Evolutionary conservation across 2,113 vertebrate genomes (phyloP).

Genomic region (Peromyscus polionotus): DNA sequence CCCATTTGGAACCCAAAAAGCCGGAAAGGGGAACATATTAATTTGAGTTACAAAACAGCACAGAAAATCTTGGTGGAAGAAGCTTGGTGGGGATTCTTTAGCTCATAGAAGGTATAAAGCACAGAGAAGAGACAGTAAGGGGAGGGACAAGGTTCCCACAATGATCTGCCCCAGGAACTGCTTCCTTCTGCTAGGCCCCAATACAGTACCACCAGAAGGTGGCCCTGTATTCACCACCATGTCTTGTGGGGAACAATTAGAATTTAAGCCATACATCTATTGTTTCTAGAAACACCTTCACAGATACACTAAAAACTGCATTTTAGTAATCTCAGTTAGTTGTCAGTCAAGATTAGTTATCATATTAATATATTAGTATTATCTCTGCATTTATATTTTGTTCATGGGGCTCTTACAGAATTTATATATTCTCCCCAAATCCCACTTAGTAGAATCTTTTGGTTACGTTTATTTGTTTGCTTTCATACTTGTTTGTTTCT

Average conservation of each 20-base stretch:
- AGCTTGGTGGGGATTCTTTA: not conserved
- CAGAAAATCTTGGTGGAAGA: not conserved
- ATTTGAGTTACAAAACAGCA: not conserved
- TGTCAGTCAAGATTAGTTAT: not conserved
- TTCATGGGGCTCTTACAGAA: not conserved
- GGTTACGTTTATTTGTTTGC: not conserved
- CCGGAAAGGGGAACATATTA: not conserved
- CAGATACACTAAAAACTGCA: not conserved
- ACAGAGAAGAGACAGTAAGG: not conserved
- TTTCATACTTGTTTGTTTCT: not conserved
- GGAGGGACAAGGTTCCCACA: not conserved
- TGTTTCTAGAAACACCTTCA: not conserved
- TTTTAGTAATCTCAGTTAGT: not conserved
- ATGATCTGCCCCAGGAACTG: not conserved
- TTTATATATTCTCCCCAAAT: constrained; percentile 28
- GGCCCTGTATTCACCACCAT: not conserved
- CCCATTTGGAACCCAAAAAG: not conserved
- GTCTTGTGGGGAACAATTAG: not conserved
- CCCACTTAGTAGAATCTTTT: not conserved
- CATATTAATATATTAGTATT: not conserved
- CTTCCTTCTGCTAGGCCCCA: not conserved
- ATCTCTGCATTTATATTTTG: not conserved
- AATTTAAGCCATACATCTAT: not conserved
- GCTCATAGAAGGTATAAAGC: not conserved
- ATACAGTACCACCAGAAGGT: not conserved